These are phyloP conservation scores for Hemaris fuciformis DNA, from an alignment of 2,888 invertebrate genomes.

Conservation along the genomic window DNA sequence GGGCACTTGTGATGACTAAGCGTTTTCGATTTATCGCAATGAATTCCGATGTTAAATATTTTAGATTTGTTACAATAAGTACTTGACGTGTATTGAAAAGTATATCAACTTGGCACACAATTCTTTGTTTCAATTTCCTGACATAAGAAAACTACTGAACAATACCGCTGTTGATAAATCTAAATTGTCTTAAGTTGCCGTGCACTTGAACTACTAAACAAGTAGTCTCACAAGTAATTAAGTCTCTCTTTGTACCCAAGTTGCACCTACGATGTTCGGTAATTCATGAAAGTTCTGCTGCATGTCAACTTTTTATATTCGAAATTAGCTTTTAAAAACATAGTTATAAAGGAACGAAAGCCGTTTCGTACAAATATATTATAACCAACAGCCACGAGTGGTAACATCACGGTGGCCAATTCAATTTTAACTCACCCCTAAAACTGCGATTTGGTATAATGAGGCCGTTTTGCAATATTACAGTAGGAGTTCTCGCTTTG, in stretches of 20 bases:
- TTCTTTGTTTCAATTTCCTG: background rate
- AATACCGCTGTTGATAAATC: background rate
- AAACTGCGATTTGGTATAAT: background rate
- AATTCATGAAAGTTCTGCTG: background rate
- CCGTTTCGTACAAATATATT: background rate
- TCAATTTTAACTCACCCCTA: background rate
- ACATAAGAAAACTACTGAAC: background rate
- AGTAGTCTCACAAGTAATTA: background rate
- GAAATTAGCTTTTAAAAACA: background rate
- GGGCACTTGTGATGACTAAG: constrained; percentile 40
- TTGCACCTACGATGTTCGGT: background rate
- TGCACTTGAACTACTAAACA: background rate
- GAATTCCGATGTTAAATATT: background rate
- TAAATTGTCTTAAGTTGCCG: background rate
- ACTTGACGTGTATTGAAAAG: too few relatives aligned
- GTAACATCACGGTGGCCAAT: background rate
- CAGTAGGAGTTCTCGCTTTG: background rate
- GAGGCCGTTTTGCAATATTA: background rate
- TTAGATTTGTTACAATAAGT: background rate
- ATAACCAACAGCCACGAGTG: background rate
- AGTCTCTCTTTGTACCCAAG: background rate
- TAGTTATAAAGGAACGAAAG: background rate
- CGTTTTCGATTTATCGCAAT: constrained; percentile 20
- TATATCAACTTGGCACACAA: too few relatives aligned
- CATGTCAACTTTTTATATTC: background rate